phyloP scores from a whole-genome alignment of 2,797 vertebrate species.

The Paguma larvata region DNA sequence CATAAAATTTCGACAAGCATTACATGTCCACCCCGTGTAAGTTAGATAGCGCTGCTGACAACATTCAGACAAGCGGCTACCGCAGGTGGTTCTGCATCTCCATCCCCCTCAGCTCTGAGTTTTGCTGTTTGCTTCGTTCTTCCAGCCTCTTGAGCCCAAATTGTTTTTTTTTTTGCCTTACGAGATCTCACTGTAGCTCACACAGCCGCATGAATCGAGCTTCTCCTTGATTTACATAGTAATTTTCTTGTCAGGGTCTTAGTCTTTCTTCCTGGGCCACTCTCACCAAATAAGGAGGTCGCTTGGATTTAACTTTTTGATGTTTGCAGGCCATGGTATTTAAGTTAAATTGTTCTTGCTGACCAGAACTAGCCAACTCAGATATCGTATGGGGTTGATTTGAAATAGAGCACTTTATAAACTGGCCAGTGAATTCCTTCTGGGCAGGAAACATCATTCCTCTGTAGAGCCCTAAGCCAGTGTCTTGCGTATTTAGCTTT shows the following conservation, averaged over 20 bases:
- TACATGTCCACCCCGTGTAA: background rate
- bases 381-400: background rate
- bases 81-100: background rate
- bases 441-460: background rate
- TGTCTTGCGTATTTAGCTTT: conserved; percentile 11
- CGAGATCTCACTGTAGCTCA: background rate
- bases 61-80: background rate
- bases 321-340: background rate
- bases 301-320: conserved; percentile 53
- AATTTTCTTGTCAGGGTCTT: conserved; percentile 46
- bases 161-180: conserved; percentile 16
- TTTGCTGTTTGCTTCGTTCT: background rate
- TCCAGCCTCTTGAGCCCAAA: background rate
- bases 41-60: background rate
- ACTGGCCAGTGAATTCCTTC: conserved; percentile 31
- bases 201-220: background rate
- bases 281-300: conserved; percentile 5
- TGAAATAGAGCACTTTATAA: background rate
- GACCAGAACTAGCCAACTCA: conserved; percentile 18
- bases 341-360: conserved; percentile 38
- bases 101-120: background rate
- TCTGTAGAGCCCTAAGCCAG: background rate
- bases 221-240: conserved; percentile 36
- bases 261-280: conserved; percentile 20
- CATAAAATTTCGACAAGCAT: background rate